Conservation (phyloP, 2,888 invertebrate genomes). For the Erebia palarica region DNA sequence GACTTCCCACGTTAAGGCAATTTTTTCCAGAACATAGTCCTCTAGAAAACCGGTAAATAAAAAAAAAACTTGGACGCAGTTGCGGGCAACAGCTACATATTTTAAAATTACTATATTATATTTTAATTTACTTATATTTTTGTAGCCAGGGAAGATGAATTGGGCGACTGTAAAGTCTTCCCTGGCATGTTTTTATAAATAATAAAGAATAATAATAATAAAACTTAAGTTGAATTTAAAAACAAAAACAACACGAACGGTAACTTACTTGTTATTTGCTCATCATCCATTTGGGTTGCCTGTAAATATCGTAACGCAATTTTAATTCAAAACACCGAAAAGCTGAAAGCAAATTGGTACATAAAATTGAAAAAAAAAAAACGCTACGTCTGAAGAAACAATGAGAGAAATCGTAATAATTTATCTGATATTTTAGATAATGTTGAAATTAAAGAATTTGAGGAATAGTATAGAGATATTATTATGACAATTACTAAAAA, state of each 20-base stretch:
- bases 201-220: no score
- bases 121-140: no score
- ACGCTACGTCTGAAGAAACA: neutral
- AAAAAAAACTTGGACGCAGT: no score
- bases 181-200: no score
- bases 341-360: neutral
- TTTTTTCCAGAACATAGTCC: no score
- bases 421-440: neutral
- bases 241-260: neutral
- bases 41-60: no score
- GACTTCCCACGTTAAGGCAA: no score
- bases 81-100: no score
- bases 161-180: no score
- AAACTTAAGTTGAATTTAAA: no score
- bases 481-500: neutral
- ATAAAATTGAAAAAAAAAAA: neutral
- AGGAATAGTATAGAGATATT: neutral
- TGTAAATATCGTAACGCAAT: conserved; percentile 49
- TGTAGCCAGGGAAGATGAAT: no score
- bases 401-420: neutral
- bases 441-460: neutral
- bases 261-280: conserved; percentile 77
- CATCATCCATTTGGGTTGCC: conserved; percentile 72
- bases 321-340: conserved; percentile 23
- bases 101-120: no score